Conservation (phyloP, 2,113 vertebrate species). For the Oncorhynchus tshawytscha region DNA sequence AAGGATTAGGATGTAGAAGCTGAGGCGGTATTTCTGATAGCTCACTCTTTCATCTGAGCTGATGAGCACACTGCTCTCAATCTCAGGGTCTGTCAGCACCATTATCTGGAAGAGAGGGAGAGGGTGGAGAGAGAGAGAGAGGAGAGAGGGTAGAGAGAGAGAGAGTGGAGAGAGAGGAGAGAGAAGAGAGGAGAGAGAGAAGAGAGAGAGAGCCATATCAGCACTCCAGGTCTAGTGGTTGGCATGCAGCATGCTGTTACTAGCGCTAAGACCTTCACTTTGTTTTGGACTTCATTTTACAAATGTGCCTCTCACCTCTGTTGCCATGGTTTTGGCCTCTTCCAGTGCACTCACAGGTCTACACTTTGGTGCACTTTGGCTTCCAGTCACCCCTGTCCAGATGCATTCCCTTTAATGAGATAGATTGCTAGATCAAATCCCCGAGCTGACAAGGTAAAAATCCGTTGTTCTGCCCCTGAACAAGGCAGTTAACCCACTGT, state of each 20-base stretch:
- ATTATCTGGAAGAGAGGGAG: conserved; percentile 81
- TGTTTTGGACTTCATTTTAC: conserved; percentile 36
- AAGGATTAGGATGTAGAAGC: conserved; percentile 90
- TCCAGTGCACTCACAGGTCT: not conserved
- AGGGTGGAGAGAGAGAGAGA: not conserved
- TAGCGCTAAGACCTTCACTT: conserved; percentile 36
- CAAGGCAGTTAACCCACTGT: too few relatives aligned
- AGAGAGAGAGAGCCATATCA: conserved; percentile 25
- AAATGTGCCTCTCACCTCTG: conserved; percentile 19
- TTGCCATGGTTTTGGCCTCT: conserved; percentile 30
- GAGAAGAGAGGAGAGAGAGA: conserved; percentile 19
- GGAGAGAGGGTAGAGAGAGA: too few relatives aligned
- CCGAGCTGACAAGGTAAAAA: too few relatives aligned
- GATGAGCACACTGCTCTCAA: conserved; percentile 94
- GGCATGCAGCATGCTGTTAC: conserved; percentile 22
- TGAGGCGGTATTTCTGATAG: conserved; percentile 93
- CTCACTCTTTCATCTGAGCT: conserved; percentile 95
- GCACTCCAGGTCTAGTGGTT: conserved; percentile 35
- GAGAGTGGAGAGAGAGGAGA: not conserved
- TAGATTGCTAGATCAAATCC: too few relatives aligned
- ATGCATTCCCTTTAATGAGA: not conserved
- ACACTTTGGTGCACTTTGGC: not conserved
- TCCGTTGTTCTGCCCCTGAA: too few relatives aligned
- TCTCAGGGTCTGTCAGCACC: conserved; percentile 94
- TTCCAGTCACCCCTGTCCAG: not conserved